These are phyloP conservation scores for Panurus biarmicus DNA, from an alignment of 2,113 vertebrate species.

Conservation along the genomic window DNA sequence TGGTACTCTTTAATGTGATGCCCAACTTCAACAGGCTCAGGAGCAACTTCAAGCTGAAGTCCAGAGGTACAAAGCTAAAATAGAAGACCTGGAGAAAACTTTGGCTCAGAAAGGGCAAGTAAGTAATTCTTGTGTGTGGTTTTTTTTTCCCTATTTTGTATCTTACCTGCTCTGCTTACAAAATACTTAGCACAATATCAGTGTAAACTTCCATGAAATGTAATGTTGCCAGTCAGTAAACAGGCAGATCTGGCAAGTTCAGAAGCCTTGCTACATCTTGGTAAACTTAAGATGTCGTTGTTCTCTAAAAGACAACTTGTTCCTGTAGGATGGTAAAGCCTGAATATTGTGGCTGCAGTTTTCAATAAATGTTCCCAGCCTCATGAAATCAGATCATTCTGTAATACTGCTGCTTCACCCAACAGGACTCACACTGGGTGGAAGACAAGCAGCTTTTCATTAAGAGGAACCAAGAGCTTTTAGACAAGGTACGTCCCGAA, in stretches of 20 bases:
- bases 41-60: slow-evolving; percentile 93
- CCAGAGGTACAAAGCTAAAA: slow-evolving; percentile 93
- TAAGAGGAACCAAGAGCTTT: slow-evolving; percentile 92
- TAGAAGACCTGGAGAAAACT: slow-evolving; percentile 94
- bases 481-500: slow-evolving; percentile 84
- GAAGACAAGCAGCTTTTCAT: slow-evolving; percentile 98
- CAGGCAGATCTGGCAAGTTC: neutral
- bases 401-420: slow-evolving; percentile 59
- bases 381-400: slow-evolving; percentile 20
- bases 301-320: neutral
- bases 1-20: neutral
- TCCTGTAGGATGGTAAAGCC: neutral
- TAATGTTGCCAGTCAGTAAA: neutral
- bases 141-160: neutral
- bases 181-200: neutral
- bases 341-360: neutral
- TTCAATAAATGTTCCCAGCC: neutral
- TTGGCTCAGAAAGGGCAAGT: slow-evolving; percentile 92
- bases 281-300: neutral
- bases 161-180: neutral
- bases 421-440: slow-evolving; percentile 97
- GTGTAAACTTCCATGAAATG: neutral
- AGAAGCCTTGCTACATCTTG: neutral
- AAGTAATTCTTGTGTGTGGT: neutral
- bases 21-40: slow-evolving; percentile 78